Conservation (phyloP, 1,140 invertebrate species). For the Ptiloglossa arizonensis region DNA sequence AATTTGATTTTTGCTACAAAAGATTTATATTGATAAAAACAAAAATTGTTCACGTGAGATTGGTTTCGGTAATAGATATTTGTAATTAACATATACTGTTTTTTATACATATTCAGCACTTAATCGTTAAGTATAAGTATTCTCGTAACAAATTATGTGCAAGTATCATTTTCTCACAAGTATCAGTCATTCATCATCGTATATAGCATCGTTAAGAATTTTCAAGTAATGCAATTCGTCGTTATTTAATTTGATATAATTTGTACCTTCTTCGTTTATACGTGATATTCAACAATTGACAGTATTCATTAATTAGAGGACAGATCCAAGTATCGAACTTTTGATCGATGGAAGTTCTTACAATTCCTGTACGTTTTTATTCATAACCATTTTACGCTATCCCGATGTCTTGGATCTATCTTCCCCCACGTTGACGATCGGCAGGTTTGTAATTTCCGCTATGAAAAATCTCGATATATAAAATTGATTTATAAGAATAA, state of each 20-base stretch:
- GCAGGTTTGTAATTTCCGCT: neutral
- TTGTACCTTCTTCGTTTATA: conserved; percentile 5
- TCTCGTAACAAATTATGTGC: conserved; percentile 21
- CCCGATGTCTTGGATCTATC: neutral
- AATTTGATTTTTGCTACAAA: neutral
- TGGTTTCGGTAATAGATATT: neutral
- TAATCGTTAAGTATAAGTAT: conserved; percentile 21
- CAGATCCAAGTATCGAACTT: neutral
- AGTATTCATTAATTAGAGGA: neutral
- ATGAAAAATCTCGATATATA: conserved; percentile 30
- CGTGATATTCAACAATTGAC: conserved; percentile 19
- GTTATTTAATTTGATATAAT: neutral
- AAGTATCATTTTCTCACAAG: neutral
- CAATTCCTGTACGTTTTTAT: neutral
- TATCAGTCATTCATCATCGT: neutral
- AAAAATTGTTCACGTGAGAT: neutral
- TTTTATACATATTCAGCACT: conserved; percentile 32
- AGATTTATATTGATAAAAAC: neutral
- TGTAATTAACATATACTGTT: conserved; percentile 23
- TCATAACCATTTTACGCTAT: neutral
- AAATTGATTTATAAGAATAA: conserved; percentile 47
- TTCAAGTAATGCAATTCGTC: neutral
- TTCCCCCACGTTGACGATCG: neutral
- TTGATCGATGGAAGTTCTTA: neutral
- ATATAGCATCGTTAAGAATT: neutral